Evolutionary conservation across 1,140 invertebrate genomes (phyloP), one percentile per base, ranked within the genome.

Genomic region (Drosophila truncata): DNA sequence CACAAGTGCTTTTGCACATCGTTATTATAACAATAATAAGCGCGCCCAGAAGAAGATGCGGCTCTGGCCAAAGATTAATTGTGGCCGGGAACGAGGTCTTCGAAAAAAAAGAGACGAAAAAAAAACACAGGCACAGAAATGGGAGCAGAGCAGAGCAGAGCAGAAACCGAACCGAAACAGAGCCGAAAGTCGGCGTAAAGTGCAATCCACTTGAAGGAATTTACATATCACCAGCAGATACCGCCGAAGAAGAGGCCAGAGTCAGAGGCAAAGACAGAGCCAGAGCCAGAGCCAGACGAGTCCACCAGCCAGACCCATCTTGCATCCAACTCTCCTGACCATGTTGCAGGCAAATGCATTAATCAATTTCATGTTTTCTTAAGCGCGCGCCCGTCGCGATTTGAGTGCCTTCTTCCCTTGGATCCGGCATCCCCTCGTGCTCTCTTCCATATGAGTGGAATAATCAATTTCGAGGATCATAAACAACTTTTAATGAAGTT

Each of bases 401-500:
- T 81, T 75, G 81, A 84, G 84, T 85, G 85, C 82, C 71, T 49
- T 49, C 37, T 39, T 47, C 60, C 76, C 59, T 39, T 25, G 57
- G 23, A 25, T 54, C 41, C 44, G 42, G 29, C 47, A 25, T 31
- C 54, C 39, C 44, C 60, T 10, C 10, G 11, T 4, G 31, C 46
- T 39, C 16, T 35, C 20, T 37, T 18, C 74, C 84, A 72, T 80
- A 81, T 83, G 84, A 91, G 88, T 91, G 88, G 88, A 91, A 91
- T 91, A 91, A 91, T 91, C 90, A 91, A 91, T 91, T 91, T 91
- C 90, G 90, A 91, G 90, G 87, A 91, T 91, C 90, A 91, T 91
- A 91, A 91, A 91, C 90, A 91, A 91, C 90, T 91, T 91, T 91
- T 91, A 91, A 91, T 91, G 90, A 91, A 91, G 90, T 91, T 91